Evolutionary conservation across 2,888 invertebrate genomes (phyloP), one percentile per base, ranked within the genome.

Genomic region (Tetragonisca angustula): DNA sequence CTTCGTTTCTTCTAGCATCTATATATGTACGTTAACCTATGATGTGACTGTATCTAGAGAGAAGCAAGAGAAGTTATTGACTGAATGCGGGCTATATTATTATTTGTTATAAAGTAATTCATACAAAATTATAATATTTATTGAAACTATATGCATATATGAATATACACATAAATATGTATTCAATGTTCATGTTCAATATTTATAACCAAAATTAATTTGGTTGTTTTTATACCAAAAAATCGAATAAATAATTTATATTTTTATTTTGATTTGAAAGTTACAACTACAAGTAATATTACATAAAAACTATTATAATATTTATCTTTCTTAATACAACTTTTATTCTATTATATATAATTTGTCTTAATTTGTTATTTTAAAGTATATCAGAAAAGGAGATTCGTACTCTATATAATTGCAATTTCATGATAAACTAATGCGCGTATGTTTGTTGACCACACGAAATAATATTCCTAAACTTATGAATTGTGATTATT

Each of bases 351-450:
- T 59, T 24, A 4, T 43, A 19, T n/a, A 43, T 43, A 43, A 43
- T 36, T 15, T 24, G n/a, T 43, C n/a, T 36, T n/a, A 54, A 70
- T 24, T 70, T 71, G n/a, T 59, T 59, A 24, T 49, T 59, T 59
- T 6, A 49, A 27, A 24, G 11, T 59, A 43, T 43, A 2, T 59
- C 32, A 71, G n/a, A 6, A 19, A 59, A 59, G 13, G 0, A 1
- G 13, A 49, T 49, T 49, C 19, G 11, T 49, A 5, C 24, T 62
- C 50, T 62, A 50, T 50, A 32, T n/a, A 50, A 32, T 62, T n/a
- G 9, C 32, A n/a, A 4, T 50, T 50, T 1, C 17, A 73, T 73
- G 52, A 24, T 62, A 15, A 61, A 64, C 19, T 15, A 49, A 61
- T 27, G 5, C 32, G 36, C 19, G 52, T 64, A 32, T 19, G 32